Conservation (phyloP, 35 echinoderm and acorn worm genomes). For the Ptychodera flava region DNA sequence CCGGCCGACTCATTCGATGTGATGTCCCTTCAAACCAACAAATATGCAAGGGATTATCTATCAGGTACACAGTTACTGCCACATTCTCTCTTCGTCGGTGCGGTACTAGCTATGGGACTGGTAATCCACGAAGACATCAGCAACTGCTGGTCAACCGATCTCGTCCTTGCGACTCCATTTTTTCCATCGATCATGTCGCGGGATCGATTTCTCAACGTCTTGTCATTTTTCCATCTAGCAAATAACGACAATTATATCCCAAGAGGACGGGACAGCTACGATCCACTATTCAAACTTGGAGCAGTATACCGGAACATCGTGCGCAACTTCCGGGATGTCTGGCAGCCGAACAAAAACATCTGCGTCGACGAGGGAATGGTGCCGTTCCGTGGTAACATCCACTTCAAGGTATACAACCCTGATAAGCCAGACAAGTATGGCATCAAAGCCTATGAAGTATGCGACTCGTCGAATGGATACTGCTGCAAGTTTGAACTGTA, state of each 20-base stretch:
- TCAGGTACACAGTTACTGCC: background rate
- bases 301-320: background rate
- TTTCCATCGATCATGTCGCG: background rate
- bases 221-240: background rate
- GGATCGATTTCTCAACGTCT: conserved; percentile 10
- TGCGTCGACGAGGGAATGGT: conserved; percentile 24
- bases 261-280: conserved; percentile 13
- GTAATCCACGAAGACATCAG: background rate
- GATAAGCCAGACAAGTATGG: conserved; percentile 38
- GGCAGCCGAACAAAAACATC: background rate
- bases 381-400: conserved; percentile 17
- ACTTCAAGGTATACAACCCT: conserved; percentile 22
- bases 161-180: background rate
- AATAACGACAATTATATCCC: background rate
- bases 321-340: background rate
- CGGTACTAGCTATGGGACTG: conserved; percentile 4
- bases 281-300: conserved; percentile 19
- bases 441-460: conserved; percentile 20
- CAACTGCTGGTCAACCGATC: conserved; percentile 2
- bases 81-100: background rate
- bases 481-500: conserved; percentile 14
- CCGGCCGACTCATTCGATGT: background rate
- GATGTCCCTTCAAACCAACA: background rate
- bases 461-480: conserved; percentile 26
- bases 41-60: background rate